Conservation (phyloP, 2,113 vertebrate species). For the Semnornis frantzii region DNA sequence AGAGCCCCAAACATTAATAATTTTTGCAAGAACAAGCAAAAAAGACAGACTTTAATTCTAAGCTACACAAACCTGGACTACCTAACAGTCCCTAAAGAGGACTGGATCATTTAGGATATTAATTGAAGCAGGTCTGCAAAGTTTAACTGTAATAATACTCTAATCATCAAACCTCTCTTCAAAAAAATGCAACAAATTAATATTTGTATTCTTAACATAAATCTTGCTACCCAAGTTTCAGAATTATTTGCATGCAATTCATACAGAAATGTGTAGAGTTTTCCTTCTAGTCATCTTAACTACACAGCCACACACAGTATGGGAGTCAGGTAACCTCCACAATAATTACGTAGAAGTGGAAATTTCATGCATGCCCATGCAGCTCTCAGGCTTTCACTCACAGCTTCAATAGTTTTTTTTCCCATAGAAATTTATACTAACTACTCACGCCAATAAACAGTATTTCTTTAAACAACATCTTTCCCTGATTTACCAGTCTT, state of each 20-base stretch:
- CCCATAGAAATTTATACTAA: neutral
- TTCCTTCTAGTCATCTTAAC: neutral
- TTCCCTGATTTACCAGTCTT: neutral
- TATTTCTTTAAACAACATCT: neutral
- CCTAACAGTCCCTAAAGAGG: neutral
- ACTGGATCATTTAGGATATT: neutral
- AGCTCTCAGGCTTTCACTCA: neutral
- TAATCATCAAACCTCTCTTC: neutral
- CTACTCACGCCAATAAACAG: neutral
- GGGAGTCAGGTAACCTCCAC: neutral
- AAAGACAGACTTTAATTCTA: neutral
- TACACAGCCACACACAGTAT: neutral
- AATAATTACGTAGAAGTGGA: neutral
- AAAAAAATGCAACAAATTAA: neutral
- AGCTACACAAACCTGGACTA: neutral
- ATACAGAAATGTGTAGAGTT: neutral
- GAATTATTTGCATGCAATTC: neutral
- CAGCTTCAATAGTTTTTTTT: neutral
- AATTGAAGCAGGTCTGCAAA: neutral
- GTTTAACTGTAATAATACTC: neutral
- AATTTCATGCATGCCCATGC: neutral
- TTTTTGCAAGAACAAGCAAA: accelerated
- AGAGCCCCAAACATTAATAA: too few relatives aligned
- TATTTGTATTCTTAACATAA: neutral
- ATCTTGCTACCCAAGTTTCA: neutral